phyloP scores from a whole-genome alignment of 2,113 vertebrate genomes.

The Oryzias woworae region DNA sequence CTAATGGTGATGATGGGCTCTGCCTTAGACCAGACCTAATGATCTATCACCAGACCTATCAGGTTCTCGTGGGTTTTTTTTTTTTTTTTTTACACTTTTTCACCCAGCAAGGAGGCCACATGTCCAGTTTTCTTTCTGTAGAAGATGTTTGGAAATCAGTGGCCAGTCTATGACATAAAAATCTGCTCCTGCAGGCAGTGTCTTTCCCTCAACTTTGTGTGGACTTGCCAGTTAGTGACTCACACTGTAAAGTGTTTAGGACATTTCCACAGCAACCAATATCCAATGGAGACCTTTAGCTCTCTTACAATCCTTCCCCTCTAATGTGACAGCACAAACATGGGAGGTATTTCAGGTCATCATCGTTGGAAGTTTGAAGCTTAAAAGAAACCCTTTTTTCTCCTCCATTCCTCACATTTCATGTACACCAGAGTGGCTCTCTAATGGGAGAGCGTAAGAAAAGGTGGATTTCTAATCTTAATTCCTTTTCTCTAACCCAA shows the following conservation, averaged over 20 bases:
- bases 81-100: conserved; percentile 40
- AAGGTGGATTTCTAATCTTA: conserved; percentile 77
- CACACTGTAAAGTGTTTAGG: conserved; percentile 60
- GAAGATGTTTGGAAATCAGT: conserved; percentile 46
- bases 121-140: conserved; percentile 60
- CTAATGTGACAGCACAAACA: conserved; percentile 55
- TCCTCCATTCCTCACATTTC: conserved; percentile 44
- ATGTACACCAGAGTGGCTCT: conserved; percentile 64
- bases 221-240: conserved; percentile 64
- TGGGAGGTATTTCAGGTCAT: conserved; percentile 74
- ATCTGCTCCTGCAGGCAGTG: conserved; percentile 65
- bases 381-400: conserved; percentile 50
- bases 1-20: conserved; percentile 16
- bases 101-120: conserved; percentile 37
- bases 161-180: conserved; percentile 57
- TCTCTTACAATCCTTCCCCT: conserved; percentile 54
- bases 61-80: conserved; percentile 47
- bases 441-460: conserved; percentile 67
- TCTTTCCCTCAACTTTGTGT: conserved; percentile 60
- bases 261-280: conserved; percentile 72
- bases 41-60: conserved; percentile 46
- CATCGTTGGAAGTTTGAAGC: conserved; percentile 73
- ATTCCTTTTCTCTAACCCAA: conserved; percentile 84
- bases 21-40: conserved; percentile 16
- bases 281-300: conserved; percentile 44